These are phyloP conservation scores for Synanthedon andrenaeformis DNA, from an alignment of 2,888 invertebrate species.

Conservation along the genomic window DNA sequence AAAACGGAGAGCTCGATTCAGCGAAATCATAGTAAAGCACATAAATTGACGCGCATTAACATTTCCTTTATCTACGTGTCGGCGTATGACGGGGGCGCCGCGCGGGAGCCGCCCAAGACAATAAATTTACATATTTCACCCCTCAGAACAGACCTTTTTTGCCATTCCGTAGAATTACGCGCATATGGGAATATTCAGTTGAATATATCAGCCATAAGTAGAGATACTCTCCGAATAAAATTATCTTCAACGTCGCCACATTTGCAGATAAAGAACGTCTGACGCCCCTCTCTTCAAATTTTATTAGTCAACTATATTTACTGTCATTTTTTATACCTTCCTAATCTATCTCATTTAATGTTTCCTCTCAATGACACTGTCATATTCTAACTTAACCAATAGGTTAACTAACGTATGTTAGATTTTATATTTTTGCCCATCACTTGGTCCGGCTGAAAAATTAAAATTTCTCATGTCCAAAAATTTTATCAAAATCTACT, in stretches of 20 bases:
- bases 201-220: conserved; percentile 69
- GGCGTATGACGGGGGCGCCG: conserved; percentile 66
- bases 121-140: conserved; percentile 72
- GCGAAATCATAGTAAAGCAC: conserved; percentile 71
- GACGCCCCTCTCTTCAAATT: conserved; percentile 17
- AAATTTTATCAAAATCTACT: too few relatives aligned
- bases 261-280: conserved; percentile 56
- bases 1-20: conserved; percentile 57
- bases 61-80: conserved; percentile 71
- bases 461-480: too few relatives aligned
- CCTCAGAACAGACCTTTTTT: conserved; percentile 70
- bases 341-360: too few relatives aligned
- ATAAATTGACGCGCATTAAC: conserved; percentile 70
- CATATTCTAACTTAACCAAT: too few relatives aligned
- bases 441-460: too few relatives aligned
- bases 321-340: background rate
- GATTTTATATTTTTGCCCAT: too few relatives aligned
- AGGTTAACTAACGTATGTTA: too few relatives aligned
- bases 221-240: conserved; percentile 69
- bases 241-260: conserved; percentile 62
- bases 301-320: background rate
- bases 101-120: conserved; percentile 65
- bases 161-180: conserved; percentile 71
- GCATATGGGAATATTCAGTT: conserved; percentile 71
- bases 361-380: too few relatives aligned